These are phyloP conservation scores for Delphinapterus leucas DNA, from an alignment of 2,113 vertebrate genomes.

Conservation along the genomic window DNA sequence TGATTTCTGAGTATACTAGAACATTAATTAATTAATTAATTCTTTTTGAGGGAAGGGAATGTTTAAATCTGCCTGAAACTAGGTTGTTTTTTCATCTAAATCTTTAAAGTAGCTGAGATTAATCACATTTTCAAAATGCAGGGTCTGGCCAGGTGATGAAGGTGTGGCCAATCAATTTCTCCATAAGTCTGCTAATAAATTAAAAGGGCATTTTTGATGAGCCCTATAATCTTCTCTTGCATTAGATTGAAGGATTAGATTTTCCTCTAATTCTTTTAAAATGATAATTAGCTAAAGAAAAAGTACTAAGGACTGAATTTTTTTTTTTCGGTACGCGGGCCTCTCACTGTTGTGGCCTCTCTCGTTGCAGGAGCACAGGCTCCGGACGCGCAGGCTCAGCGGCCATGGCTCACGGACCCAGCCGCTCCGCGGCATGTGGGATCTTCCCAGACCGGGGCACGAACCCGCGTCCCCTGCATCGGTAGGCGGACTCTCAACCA, in stretches of 20 bases:
- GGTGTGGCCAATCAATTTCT: not conserved
- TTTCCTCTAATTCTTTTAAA: not conserved
- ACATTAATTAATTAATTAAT: not conserved
- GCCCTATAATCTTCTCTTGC: not conserved
- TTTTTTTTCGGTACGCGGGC: not conserved
- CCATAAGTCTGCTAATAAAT: not conserved
- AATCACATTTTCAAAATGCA: constrained; percentile 38
- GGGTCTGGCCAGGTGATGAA: not conserved
- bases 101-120: not conserved
- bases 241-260: not conserved
- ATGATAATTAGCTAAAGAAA: constrained; percentile 4
- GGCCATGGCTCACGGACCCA: too few species aligned
- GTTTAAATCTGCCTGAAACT: not conserved
- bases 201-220: constrained; percentile 24
- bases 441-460: too few species aligned
- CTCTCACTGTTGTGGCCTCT: too few species aligned
- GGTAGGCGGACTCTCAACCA: too few species aligned
- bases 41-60: not conserved
- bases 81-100: not conserved
- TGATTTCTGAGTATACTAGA: constrained; percentile 11
- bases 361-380: too few species aligned
- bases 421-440: too few species aligned
- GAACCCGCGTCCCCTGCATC: too few species aligned
- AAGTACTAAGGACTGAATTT: not conserved
- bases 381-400: too few species aligned